Conservation (phyloP, 2,888 invertebrate species). For the Lacanobia wlatinum region DNA sequence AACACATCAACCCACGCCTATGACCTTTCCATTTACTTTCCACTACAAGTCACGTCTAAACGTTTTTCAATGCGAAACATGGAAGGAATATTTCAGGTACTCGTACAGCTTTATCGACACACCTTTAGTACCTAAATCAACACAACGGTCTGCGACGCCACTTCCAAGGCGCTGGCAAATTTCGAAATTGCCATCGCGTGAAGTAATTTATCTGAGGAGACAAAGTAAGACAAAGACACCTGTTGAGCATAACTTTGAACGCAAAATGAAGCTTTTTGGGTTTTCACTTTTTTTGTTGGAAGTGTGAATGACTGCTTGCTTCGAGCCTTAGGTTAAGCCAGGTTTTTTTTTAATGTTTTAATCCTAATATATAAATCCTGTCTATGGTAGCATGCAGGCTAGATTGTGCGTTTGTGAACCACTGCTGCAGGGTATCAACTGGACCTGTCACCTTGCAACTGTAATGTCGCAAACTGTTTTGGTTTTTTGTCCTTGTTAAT, state of each 20-base stretch:
- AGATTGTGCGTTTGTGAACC: too few species aligned
- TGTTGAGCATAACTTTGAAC: conserved; percentile 42
- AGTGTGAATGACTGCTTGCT: neutral
- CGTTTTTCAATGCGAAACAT: conserved; percentile 7
- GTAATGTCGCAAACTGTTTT: too few species aligned
- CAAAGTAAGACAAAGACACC: conserved; percentile 46
- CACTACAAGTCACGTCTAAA: neutral
- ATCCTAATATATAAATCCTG: too few species aligned
- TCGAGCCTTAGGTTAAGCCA: neutral
- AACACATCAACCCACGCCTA: neutral
- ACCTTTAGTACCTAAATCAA: conserved; percentile 47
- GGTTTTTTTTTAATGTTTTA: neutral
- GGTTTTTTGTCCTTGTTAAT: too few species aligned
- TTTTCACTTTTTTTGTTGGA: neutral
- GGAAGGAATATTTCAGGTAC: conserved; percentile 10
- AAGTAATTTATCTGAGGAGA: conserved; percentile 53
- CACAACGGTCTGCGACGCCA: conserved; percentile 20
- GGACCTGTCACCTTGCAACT: too few species aligned
- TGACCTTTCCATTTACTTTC: neutral
- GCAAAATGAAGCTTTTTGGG: conserved; percentile 14
- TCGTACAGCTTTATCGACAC: conserved; percentile 23
- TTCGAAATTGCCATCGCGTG: conserved; percentile 45
- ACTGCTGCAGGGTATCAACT: too few species aligned
- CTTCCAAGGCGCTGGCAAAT: conserved; percentile 34
- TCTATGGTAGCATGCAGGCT: too few species aligned